Percentiles rank a stretch among this genome's conserved stretches.
Conservation (phyloP, 2,888 invertebrate genomes). For the Campoplex nolae region DNA sequence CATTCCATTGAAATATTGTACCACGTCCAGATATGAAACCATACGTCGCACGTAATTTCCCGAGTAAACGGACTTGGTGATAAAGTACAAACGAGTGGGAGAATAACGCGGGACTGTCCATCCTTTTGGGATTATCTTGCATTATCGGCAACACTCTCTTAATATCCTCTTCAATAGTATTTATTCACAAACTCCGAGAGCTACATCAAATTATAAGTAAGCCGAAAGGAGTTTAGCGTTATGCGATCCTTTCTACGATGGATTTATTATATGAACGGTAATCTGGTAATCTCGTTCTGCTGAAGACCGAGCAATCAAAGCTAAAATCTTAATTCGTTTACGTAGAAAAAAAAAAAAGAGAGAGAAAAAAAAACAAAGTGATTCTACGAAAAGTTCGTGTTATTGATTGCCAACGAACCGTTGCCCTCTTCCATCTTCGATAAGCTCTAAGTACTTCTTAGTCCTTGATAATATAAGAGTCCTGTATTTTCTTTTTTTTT, state of each 20-base stretch:
- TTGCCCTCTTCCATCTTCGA: background rate
- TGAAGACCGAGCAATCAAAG: background rate
- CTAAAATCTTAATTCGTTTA: background rate
- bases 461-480: background rate
- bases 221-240: background rate
- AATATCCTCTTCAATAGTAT: slow-evolving; percentile 52
- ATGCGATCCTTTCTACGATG: background rate
- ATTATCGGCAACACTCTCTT: slow-evolving; percentile 54
- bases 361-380: too few species aligned
- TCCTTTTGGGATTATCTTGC: slow-evolving; percentile 54
- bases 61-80: slow-evolving; percentile 46
- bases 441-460: background rate
- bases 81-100: background rate
- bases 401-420: background rate
- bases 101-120: background rate
- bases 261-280: background rate
- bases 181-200: slow-evolving; percentile 30
- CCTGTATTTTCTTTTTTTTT: background rate
- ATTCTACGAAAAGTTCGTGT: background rate
- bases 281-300: slow-evolving; percentile 4
- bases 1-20: slow-evolving; percentile 48
- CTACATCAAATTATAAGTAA: background rate
- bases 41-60: slow-evolving; percentile 45
- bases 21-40: slow-evolving; percentile 50
- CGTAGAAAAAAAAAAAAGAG: too few species aligned